Percentiles rank a stretch among this genome's conserved stretches.
These are phyloP conservation scores for Copsychus sechellarum DNA, from an alignment of 2,113 vertebrate species.

Conservation along the genomic window DNA sequence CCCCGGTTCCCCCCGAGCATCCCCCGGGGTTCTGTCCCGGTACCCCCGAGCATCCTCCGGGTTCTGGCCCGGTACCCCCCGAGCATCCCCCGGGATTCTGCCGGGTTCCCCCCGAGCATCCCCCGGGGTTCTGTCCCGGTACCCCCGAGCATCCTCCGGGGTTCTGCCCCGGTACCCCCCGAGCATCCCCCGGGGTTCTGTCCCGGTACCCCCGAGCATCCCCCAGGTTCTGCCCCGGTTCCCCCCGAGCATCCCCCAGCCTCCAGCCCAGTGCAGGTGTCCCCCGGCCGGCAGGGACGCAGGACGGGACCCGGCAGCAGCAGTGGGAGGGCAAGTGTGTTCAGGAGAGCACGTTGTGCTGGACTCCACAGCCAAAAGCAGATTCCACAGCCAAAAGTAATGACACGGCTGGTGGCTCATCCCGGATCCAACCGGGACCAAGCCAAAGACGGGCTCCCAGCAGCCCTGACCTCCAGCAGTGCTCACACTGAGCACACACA, in stretches of 20 bases:
- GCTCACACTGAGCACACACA: accelerated
- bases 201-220: neutral
- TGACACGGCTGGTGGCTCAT: accelerated
- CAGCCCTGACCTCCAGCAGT: neutral
- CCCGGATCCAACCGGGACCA: accelerated
- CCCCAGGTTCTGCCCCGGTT: too few relatives aligned
- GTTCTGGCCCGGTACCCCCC: too few relatives aligned
- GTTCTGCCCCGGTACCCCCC: neutral
- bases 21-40: too few relatives aligned
- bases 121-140: too few relatives aligned
- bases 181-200: too few relatives aligned
- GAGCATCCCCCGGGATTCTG: too few relatives aligned
- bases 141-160: too few relatives aligned
- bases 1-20: too few relatives aligned
- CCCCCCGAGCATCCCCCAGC: neutral
- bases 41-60: too few relatives aligned
- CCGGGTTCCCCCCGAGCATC: too few relatives aligned
- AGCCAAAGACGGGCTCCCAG: neutral
- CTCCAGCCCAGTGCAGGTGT: neutral
- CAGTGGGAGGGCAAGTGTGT: accelerated
- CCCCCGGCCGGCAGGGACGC: neutral
- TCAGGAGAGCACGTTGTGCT: accelerated
- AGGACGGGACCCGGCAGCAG: neutral
- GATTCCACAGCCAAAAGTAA: accelerated
- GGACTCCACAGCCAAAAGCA: neutral